Base-by-base conservation (phyloP, 2,797 vertebrate genomes). In the Schizopygopsis malacanthus region DNA sequence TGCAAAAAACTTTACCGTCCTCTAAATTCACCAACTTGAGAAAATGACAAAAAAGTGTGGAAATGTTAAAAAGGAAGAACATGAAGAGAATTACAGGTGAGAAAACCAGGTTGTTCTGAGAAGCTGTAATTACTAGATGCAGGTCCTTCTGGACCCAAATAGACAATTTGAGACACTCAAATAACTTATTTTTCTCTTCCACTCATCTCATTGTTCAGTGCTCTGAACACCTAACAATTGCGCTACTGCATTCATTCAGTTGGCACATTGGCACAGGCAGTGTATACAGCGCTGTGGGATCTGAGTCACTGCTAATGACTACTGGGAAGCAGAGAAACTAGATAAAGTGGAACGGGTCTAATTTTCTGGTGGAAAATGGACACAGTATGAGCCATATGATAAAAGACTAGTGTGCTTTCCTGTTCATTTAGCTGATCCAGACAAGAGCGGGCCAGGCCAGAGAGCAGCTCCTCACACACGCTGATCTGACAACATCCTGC, bases 301-400 rank as follows among this genome's bases (percentile, higher is more conserved):
- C 83, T 37, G 75, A 84, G 37, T 79, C 75, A 70, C 37, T 33
- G 83, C 75, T 84, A 84, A 78, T 84, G 75, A 84, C 63, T 70
- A 39, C 63, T 45, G 25, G 63, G 25, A 54, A 84, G 83, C 16
- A 12, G 18, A 84, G 20, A 52, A 56, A 59, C 63, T 59, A 70
- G n/a, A 84, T 33, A 56, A 39, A 70, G 76, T 47, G 33, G 47
- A 20, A 54, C 20, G 15, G 37, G 39, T 71, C 22, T 78, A 67
- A 67, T 85, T 47, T 79, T 72, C 39, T 15, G 20, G 3, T 22
- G 9, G 25, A 70, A 71, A 70, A 69, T 45, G 6, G n/a, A 4
- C 2, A 15, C 25, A 61, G 52, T 59, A 45, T 28, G 25, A 56
- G n/a, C n/a, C 50, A 37, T 71, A 47, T 47, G 52, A 56, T 70